Evolutionary conservation across 2,888 invertebrate species (phyloP).

Genomic region (Beris chalybata): DNA sequence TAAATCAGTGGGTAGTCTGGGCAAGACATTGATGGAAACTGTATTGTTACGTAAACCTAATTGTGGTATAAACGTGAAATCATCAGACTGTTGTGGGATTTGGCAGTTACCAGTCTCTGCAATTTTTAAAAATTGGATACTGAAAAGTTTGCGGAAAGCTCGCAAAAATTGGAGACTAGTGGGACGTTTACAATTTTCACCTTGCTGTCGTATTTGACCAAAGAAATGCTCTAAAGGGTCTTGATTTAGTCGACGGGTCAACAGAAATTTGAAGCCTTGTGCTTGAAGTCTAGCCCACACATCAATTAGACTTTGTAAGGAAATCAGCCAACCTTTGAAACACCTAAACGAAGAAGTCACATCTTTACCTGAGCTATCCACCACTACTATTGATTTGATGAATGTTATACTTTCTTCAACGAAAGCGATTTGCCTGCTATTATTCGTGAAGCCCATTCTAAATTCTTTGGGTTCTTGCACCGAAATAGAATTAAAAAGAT

Average conservation of each 20-base stretch:
- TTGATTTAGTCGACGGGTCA: too few relatives aligned
- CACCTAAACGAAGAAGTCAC: neutral
- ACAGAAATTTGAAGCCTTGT: neutral
- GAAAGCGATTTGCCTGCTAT: neutral
- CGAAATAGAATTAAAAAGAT: too few relatives aligned
- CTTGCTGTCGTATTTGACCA: neutral
- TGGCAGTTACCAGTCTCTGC: neutral
- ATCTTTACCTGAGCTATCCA: neutral
- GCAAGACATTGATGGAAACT: neutral
- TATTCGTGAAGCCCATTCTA: neutral
- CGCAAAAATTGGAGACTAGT: neutral
- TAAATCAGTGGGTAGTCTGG: neutral
- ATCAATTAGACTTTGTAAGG: neutral
- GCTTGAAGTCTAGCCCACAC: neutral
- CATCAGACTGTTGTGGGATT: too few relatives aligned
- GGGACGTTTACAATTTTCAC: neutral
- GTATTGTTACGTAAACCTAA: too few relatives aligned
- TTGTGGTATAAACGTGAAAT: too few relatives aligned
- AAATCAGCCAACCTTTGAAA: slow-evolving; percentile 10
- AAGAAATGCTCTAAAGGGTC: slow-evolving; percentile 1
- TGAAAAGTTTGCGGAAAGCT: neutral
- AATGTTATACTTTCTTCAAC: neutral
- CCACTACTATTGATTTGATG: neutral
- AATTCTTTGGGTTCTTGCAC: too few relatives aligned
- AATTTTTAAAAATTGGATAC: neutral